Evolutionary conservation across 2,888 invertebrate genomes (phyloP).

Genomic region (Anaspis maculata): DNA sequence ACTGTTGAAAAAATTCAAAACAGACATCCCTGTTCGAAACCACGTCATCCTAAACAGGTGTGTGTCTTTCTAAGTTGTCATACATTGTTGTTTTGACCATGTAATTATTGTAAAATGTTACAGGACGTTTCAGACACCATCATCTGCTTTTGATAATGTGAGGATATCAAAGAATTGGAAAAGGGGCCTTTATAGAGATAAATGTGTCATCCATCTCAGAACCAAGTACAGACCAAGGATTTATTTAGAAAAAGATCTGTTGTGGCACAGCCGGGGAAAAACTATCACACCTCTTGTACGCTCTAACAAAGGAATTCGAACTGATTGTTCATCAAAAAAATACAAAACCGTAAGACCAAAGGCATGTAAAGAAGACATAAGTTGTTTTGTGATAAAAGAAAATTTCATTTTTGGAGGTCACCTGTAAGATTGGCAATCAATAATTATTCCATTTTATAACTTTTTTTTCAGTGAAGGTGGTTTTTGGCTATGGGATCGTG

Average conservation of each 20-base stretch:
- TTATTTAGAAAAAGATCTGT: conserved; percentile 41
- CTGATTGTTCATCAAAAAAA: conserved; percentile 23
- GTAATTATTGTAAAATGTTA: neutral
- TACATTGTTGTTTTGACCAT: too few species aligned
- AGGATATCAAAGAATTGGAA: conserved; percentile 48
- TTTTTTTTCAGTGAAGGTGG: conserved; percentile 42
- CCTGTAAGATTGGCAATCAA: too few species aligned
- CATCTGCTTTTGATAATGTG: conserved; percentile 35
- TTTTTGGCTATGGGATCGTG: conserved; percentile 36
- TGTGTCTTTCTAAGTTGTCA: too few species aligned
- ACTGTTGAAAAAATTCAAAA: conserved; percentile 18
- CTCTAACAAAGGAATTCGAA: conserved; percentile 33
- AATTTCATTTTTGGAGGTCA: conserved; percentile 40
- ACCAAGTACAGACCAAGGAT: conserved; percentile 49
- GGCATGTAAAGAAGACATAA: conserved; percentile 37
- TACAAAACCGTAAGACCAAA: conserved; percentile 18
- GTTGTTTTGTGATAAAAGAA: conserved; percentile 41
- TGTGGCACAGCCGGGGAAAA: conserved; percentile 52
- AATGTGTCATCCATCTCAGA: conserved; percentile 36
- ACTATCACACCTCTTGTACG: too few species aligned
- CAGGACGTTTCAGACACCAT: conserved; percentile 17
- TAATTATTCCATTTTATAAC: too few species aligned
- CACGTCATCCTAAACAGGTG: too few species aligned
- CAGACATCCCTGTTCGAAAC: too few species aligned
- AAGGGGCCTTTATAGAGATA: conserved; percentile 46